Base-by-base conservation (phyloP, 30 jellyfish, hydroid and myxozoan species). In the Aurelia coerulea region DNA sequence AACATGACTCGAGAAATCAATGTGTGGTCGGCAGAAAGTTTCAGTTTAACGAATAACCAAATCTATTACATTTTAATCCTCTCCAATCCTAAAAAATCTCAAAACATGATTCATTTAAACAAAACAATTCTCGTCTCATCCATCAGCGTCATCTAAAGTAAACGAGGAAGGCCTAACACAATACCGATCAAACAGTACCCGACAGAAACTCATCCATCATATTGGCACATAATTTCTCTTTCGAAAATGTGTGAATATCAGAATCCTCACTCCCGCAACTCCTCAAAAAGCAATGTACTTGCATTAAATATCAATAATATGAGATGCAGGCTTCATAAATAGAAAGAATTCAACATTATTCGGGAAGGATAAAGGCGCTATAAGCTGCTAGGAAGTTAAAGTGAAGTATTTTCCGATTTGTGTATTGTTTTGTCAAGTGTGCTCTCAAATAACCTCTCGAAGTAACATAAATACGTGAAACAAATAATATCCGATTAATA, bases 151-250 rank as follows among this genome's bases (percentile, higher is more conserved):
- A 84, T 16, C 39, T 9, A 35, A 60, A 62, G 73, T 60, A 84
- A 84, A 73, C 84, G 59, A 31, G 62, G 77, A 66, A 72, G 73
- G 60, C 73, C 62, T 9, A 31, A 49, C 46, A 53, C 86, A 49
- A 71, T 52, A 33, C 83, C 29, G 32, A 58, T 31, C 82, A 52
- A 59, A 84, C 93, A 84, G 73, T 84, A 59, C 76, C 65, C 65
- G 93, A 73, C 93, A 84, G 60, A 54, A 84, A 62, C 71, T 84
- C 66, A 84, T 84, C 93, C 79, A 84, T 84, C 93, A 84, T n/a
- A 53, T 3, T 68, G 68, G 19, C 41, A 54, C 73, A 31, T 23
- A 19, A 62, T 13, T 74, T 70, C 64, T 19, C 41, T 77, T 42
- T 77, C 87, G 17, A 32, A 52, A 62, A 77, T 32, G 87, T 62